A percentile compares a stretch with the other conserved stretches of the same genome.
Evolutionary conservation across 2,888 invertebrate genomes (phyloP).

Genomic region (Brachylomia viminalis): DNA sequence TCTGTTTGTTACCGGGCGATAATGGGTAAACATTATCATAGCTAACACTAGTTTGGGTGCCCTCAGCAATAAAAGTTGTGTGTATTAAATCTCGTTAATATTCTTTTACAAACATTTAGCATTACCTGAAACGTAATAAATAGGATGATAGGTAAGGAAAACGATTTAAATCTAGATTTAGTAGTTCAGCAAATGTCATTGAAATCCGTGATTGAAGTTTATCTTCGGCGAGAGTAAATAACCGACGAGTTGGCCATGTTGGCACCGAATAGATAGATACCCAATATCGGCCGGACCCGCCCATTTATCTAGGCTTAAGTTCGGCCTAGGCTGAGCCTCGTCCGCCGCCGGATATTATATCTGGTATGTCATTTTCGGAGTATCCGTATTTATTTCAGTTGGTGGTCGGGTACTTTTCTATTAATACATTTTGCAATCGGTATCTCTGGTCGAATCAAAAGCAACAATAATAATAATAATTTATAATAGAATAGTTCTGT

Average conservation of each 20-base stretch:
- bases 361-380: constrained; percentile 43
- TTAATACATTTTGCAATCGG: constrained; percentile 12
- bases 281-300: constrained; percentile 44
- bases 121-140: not conserved
- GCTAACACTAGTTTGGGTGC: not conserved
- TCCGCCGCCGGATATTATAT: constrained; percentile 52
- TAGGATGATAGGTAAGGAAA: not conserved
- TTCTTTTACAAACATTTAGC: not conserved
- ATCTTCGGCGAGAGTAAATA: constrained; percentile 43
- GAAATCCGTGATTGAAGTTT: constrained; percentile 37
- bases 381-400: constrained; percentile 27
- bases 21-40: constrained; percentile 27
- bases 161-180: not conserved
- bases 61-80: not conserved
- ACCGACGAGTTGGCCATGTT: constrained; percentile 38
- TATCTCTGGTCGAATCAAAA: not conserved
- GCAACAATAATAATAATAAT: too few relatives aligned
- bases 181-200: not conserved
- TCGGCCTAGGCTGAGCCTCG: constrained; percentile 37
- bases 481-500: too few relatives aligned
- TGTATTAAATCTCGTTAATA: not conserved
- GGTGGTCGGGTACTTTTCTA: not conserved
- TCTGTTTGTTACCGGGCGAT: constrained; percentile 22
- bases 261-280: constrained; percentile 43
- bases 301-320: constrained; percentile 61